Evolutionary conservation across 1,140 invertebrate genomes (phyloP).

Genomic region (Drosophila dunni): DNA sequence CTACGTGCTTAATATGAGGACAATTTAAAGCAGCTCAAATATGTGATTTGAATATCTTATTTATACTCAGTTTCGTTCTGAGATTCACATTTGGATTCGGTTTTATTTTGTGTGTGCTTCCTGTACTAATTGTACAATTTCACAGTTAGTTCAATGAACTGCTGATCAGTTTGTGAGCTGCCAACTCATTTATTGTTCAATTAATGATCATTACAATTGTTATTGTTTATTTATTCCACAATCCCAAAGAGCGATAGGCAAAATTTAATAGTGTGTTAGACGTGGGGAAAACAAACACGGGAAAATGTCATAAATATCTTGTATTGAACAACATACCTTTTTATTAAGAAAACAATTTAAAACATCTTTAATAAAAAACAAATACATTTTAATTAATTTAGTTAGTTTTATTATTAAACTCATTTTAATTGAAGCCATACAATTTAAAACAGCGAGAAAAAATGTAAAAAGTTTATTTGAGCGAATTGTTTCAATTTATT

Average conservation of each 20-base stretch:
- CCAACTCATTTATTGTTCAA: slow-evolving; percentile 57
- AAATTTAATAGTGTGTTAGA: slow-evolving; percentile 27
- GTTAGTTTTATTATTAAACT: neutral
- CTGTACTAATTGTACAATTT: slow-evolving; percentile 30
- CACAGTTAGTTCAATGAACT: slow-evolving; percentile 63
- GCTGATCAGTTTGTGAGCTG: slow-evolving; percentile 46
- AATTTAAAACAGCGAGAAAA: neutral
- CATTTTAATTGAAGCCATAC: neutral
- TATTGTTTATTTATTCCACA: slow-evolving; percentile 65
- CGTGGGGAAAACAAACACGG: neutral
- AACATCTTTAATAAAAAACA: too few relatives aligned
- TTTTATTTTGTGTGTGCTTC: slow-evolving; percentile 41
- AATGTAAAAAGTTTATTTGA: neutral
- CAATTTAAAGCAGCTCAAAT: slow-evolving; percentile 74
- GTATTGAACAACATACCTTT: too few relatives aligned
- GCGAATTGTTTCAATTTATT: neutral
- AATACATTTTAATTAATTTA: too few relatives aligned
- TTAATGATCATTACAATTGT: slow-evolving; percentile 64
- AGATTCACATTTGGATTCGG: slow-evolving; percentile 19
- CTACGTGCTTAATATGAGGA: slow-evolving; percentile 72
- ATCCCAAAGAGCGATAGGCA: slow-evolving; percentile 25
- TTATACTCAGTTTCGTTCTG: slow-evolving; percentile 7
- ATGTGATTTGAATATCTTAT: slow-evolving; percentile 58
- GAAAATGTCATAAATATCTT: too few relatives aligned
- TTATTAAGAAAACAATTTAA: too few relatives aligned